phyloP scores from a whole-genome alignment of 2,113 vertebrate species.

The Mellivora capensis region DNA sequence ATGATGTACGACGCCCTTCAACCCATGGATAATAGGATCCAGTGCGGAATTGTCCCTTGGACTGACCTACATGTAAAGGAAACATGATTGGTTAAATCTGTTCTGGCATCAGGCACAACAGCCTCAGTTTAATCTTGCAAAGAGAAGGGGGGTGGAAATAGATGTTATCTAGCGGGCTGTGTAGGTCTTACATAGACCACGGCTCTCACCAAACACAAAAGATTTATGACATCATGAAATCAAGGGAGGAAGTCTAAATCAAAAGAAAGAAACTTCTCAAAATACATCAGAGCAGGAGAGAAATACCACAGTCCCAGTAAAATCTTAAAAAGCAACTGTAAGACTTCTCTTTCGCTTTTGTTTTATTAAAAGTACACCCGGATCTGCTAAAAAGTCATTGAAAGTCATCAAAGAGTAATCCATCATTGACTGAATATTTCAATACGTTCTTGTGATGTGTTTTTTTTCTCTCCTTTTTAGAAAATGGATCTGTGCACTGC shows the following conservation, averaged over 20 bases:
- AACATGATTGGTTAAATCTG: constrained; percentile 83
- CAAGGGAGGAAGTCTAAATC: constrained; percentile 71
- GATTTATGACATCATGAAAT: constrained; percentile 70
- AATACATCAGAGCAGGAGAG: constrained; percentile 65
- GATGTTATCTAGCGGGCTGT: constrained; percentile 71
- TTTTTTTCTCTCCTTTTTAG: neutral
- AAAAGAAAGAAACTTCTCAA: constrained; percentile 66
- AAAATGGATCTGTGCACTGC: constrained; percentile 1
- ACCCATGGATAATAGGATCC: constrained; percentile 95
- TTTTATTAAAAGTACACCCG: constrained; percentile 54
- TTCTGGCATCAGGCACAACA: constrained; percentile 79
- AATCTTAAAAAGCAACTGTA: constrained; percentile 12
- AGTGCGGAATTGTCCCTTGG: constrained; percentile 94
- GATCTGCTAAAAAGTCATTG: constrained; percentile 46
- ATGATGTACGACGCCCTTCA: constrained; percentile 97
- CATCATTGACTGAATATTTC: constrained; percentile 8
- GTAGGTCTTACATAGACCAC: constrained; percentile 68
- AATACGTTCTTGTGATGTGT: neutral
- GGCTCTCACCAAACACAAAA: constrained; percentile 60
- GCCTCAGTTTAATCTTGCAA: constrained; percentile 79
- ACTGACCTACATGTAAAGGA: constrained; percentile 89
- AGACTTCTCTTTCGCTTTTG: constrained; percentile 25
- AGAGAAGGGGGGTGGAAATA: neutral
- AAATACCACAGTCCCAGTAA: constrained; percentile 22
- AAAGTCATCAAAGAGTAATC: constrained; percentile 57